Conservation (phyloP, 1,140 invertebrate genomes). For the Dufourea novaeangliae region DNA sequence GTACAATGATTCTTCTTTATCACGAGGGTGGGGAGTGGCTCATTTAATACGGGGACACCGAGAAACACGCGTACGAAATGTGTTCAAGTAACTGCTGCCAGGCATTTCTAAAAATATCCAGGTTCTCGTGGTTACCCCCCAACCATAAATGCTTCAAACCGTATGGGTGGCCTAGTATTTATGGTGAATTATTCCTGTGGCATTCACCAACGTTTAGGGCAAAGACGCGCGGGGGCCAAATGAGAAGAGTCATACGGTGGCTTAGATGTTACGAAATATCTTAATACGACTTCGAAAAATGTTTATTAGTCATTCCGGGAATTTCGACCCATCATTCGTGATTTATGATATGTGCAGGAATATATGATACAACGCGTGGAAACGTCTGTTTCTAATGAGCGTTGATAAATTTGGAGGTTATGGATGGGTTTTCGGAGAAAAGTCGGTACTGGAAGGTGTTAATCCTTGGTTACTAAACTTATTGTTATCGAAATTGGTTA, state of each 20-base stretch:
- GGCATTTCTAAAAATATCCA: conserved; percentile 53
- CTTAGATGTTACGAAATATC: background rate
- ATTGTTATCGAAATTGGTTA: no score
- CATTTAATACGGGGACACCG: conserved; percentile 13
- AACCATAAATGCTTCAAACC: background rate
- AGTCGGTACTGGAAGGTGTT: no score
- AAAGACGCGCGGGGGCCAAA: background rate
- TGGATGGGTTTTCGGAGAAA: no score
- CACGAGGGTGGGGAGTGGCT: background rate
- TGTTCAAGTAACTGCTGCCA: conserved; percentile 18
- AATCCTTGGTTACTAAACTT: no score
- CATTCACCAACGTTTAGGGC: background rate
- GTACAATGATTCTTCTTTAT: conserved; percentile 29
- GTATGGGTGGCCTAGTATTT: conserved; percentile 5
- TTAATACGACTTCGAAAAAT: background rate
- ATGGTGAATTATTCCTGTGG: conserved; percentile 31
- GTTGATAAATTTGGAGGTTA: no score
- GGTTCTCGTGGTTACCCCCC: background rate
- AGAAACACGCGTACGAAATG: conserved; percentile 9
- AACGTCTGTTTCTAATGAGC: no score
- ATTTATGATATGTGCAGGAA: no score
- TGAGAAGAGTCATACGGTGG: background rate
- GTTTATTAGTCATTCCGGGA: no score
- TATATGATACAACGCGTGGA: no score
- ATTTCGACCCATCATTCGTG: no score